A percentile compares a stretch with the other conserved stretches of the same genome.
phyloP scores from a whole-genome alignment of 2,888 invertebrate species.

The Caenorhabditis japonica region DNA sequence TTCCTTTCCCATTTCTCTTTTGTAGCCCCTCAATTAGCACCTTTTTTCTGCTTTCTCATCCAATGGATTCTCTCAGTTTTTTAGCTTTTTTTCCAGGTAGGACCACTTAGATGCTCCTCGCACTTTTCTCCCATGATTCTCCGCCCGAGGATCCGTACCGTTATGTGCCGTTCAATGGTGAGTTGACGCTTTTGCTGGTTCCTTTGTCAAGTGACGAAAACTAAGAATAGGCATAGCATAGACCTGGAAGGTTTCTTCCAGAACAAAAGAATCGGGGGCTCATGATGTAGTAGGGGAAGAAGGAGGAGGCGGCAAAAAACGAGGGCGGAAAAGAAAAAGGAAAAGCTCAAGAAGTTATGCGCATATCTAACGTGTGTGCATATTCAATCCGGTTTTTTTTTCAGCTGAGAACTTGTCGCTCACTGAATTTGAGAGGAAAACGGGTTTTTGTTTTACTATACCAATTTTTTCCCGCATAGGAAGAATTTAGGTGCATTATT shows the following conservation, averaged over 20 bases:
- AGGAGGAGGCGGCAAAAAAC: background rate
- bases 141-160: slow-evolving; percentile 36
- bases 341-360: slow-evolving; percentile 51
- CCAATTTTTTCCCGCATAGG: too few species aligned
- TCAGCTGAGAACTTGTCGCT: slow-evolving; percentile 4
- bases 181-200: slow-evolving; percentile 10
- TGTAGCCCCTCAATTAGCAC: slow-evolving; percentile 25
- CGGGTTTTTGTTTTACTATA: too few species aligned
- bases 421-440: too few species aligned
- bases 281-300: too few species aligned
- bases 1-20: background rate
- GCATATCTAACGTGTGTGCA: slow-evolving; percentile 53
- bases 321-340: background rate
- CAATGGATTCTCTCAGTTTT: background rate
- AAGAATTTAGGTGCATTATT: too few species aligned
- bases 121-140: slow-evolving; percentile 29
- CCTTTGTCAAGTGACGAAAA: background rate
- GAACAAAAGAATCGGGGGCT: slow-evolving; percentile 27
- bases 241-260: slow-evolving; percentile 5
- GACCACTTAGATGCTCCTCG: slow-evolving; percentile 25
- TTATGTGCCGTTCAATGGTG: slow-evolving; percentile 20
- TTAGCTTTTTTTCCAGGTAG: background rate
- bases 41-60: slow-evolving; percentile 5
- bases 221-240: slow-evolving; percentile 32
- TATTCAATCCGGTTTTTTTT: slow-evolving; percentile 41